Evolutionary conservation across 2,113 vertebrate species (phyloP), one percentile per base, ranked within the genome.

Genomic region (Polypterus bichir): DNA sequence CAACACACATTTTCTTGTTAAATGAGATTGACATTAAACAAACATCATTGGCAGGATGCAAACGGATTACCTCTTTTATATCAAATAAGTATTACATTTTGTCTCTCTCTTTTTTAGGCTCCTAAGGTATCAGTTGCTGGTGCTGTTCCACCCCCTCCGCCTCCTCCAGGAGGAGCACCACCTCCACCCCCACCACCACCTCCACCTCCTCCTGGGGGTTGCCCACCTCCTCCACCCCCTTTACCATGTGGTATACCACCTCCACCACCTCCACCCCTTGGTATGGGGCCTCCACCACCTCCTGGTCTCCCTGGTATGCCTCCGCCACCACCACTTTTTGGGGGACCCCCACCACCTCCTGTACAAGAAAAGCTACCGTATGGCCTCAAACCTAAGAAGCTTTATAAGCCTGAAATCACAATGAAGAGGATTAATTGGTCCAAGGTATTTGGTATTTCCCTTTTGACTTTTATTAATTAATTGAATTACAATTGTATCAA

Each of bases 391-490:
- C 79, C 86, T 57, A 98, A 99, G 77, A 99, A 94, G 67, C 66
- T 73, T 44, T 99, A 94, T 66, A 90, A 85, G n/a, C 89, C 90
- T 44, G 93, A 96, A 48, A 76, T 82, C 0, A 59, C 89, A 3
- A 95, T 98, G 92, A 97, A 94, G 81, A 89, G 93, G 73, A 88
- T 97, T 71, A 99, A 99, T 72, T 99, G 96, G 95, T 87, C 83
- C n/a, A 97, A 98, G 96, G 95, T 98, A 92, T 62, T 49, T 27
- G 27, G 27, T 27, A 47, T 9, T 9, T 54, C 48, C 48, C 27
- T 27, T 27, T 27, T 27, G 27, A 27, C 27, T 27, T 27, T 27
- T 27, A 27, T 27, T 27, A 27, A 2, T 27, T 27, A 27, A 27
- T 27, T 27, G 27, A 27, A 27, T 27, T 27, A 27, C 27, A 27